Conservation (phyloP, 2,113 vertebrate genomes). For the Halichoeres trimaculatus region DNA sequence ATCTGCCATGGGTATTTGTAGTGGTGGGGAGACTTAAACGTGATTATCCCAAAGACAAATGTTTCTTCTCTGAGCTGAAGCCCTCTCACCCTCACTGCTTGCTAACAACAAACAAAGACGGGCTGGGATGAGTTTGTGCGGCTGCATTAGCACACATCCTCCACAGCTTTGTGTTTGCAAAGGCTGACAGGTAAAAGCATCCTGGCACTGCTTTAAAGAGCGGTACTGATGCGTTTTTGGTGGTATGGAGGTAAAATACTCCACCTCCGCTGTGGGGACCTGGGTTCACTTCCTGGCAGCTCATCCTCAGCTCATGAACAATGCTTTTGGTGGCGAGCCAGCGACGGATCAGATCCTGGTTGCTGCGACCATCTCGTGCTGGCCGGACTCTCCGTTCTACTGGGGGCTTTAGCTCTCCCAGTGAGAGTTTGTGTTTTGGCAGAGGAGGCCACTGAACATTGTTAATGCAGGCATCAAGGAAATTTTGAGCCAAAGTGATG, state of each 20-base stretch:
- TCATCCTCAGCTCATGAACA: constrained; percentile 23
- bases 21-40: constrained; percentile 52
- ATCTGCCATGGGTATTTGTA: constrained; percentile 53
- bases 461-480: constrained; percentile 21
- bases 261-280: constrained; percentile 26
- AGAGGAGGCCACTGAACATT: constrained; percentile 21
- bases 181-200: constrained; percentile 23
- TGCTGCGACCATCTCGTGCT: constrained; percentile 16
- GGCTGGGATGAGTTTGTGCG: constrained; percentile 14
- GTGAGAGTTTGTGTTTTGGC: constrained; percentile 33
- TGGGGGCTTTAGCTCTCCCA: constrained; percentile 20
- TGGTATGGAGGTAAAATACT: constrained; percentile 28
- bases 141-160: constrained; percentile 1
- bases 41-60: constrained; percentile 70
- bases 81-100: constrained; percentile 23
- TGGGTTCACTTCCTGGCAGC: constrained; percentile 21
- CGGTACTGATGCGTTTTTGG: constrained; percentile 9
- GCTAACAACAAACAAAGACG: constrained; percentile 49
- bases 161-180: constrained; percentile 35
- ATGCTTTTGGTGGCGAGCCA: constrained; percentile 26
- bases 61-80: constrained; percentile 31
- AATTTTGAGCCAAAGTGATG: constrained; percentile 12
- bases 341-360: constrained; percentile 25
- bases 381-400: constrained; percentile 31
- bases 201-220: constrained; percentile 45